phyloP scores from a whole-genome alignment of 2,113 vertebrate genomes.

The Cynocephalus volans region DNA sequence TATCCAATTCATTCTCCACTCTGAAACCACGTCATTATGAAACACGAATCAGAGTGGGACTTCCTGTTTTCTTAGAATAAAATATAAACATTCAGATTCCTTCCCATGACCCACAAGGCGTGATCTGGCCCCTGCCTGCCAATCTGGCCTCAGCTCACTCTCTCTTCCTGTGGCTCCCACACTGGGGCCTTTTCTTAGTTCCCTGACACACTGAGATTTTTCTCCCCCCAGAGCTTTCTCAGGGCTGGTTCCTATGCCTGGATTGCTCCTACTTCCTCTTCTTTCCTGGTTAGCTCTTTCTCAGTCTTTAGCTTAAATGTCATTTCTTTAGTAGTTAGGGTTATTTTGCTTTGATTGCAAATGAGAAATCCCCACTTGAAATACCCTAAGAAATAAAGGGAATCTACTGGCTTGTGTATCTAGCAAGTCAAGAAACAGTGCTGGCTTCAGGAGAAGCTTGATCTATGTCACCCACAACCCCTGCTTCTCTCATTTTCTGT shows the following conservation, averaged over 20 bases:
- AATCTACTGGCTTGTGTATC: not conserved
- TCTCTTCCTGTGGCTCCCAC: slow-evolving; percentile 12
- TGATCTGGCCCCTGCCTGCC: not conserved
- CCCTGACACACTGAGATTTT: not conserved
- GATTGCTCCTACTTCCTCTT: slow-evolving; percentile 45
- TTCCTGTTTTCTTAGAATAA: slow-evolving; percentile 60
- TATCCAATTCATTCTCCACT: not conserved
- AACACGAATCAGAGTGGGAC: not conserved
- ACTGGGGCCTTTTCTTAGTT: not conserved
- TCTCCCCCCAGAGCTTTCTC: slow-evolving; percentile 46
- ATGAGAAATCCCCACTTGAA: slow-evolving; percentile 39
- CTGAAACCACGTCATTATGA: not conserved
- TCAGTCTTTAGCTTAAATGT: slow-evolving; percentile 45
- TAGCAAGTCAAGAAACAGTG: not conserved
- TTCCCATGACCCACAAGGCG: slow-evolving; percentile 9
- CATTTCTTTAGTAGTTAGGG: not conserved
- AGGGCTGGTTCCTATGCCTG: not conserved
- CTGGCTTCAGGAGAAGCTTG: slow-evolving; percentile 30
- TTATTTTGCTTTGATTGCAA: slow-evolving; percentile 59
- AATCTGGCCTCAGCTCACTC: not conserved
- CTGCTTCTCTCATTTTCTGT: not conserved
- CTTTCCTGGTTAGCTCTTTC: not conserved
- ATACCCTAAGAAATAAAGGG: slow-evolving; percentile 60
- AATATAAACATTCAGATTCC: slow-evolving; percentile 3
- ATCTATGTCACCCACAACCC: not conserved